Percentiles rank a stretch among this genome's conserved stretches.
phyloP scores from a whole-genome alignment of 2,888 invertebrate species.

The Bembecia ichneumoniformis region DNA sequence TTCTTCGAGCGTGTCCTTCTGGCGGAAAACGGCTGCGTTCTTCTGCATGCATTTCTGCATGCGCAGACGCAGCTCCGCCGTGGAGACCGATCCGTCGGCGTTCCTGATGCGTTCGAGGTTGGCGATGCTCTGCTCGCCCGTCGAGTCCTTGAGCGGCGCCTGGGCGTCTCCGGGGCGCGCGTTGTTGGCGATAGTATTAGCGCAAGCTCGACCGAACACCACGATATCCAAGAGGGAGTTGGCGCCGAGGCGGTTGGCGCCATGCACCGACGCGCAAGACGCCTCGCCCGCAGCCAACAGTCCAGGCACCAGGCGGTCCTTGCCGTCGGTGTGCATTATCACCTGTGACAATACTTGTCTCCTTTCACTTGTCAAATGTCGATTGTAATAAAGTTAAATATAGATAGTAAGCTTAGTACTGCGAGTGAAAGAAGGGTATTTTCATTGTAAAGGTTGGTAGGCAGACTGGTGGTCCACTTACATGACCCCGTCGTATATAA shows the following conservation, averaged over 20 bases:
- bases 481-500: too few relatives aligned
- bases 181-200: conserved; percentile 87
- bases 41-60: conserved; percentile 99
- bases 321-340: conserved; percentile 69
- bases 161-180: conserved; percentile 89
- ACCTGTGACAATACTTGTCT: conserved; percentile 55
- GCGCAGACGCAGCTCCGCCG: conserved; percentile 88
- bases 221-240: conserved; percentile 98
- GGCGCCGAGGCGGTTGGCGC: conserved; percentile 98
- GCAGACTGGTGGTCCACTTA: too few relatives aligned
- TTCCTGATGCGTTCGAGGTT: conserved; percentile 89
- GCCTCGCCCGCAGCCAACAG: conserved; percentile 96
- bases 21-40: conserved; percentile 97
- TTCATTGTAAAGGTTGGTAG: too few relatives aligned
- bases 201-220: conserved; percentile 98
- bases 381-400: too few relatives aligned
- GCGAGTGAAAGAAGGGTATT: too few relatives aligned
- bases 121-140: conserved; percentile 93
- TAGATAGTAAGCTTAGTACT: too few relatives aligned
- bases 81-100: conserved; percentile 82
- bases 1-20: conserved; percentile 88
- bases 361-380: background rate
- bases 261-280: conserved; percentile 97
- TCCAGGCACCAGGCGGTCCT: conserved; percentile 86
- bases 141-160: conserved; percentile 80